A percentile compares a stretch with the other conserved stretches of the same genome.
These are phyloP conservation scores for Parascotia fuliginaria DNA, from an alignment of 2,888 invertebrate species.

Conservation along the genomic window DNA sequence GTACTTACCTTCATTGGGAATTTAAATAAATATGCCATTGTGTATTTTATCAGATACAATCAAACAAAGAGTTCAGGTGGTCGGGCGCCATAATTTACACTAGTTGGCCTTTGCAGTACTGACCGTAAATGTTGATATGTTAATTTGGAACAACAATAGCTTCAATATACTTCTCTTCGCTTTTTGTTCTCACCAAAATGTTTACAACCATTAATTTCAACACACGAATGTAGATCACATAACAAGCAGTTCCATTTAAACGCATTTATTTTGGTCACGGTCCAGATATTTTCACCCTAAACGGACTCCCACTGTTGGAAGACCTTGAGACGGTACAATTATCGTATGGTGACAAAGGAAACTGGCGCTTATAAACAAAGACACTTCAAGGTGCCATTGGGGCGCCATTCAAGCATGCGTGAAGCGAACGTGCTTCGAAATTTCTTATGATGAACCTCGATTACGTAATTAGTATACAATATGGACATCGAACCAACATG, in stretches of 20 bases:
- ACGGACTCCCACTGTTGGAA: constrained; percentile 37
- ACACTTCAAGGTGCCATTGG: constrained; percentile 71
- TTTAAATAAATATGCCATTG: constrained; percentile 39
- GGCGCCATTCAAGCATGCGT: constrained; percentile 61
- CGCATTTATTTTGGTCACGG: constrained; percentile 38
- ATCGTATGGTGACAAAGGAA: constrained; percentile 58
- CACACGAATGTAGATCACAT: constrained; percentile 20
- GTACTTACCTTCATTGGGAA: constrained; percentile 6
- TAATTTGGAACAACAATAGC: constrained; percentile 33
- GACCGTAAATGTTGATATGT: constrained; percentile 34
- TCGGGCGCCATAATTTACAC: constrained; percentile 32
- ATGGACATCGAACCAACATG: constrained; percentile 34
- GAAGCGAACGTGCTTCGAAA: constrained; percentile 65
- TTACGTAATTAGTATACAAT: constrained; percentile 49
- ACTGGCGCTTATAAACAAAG: constrained; percentile 60
- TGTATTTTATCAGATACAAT: constrained; percentile 36
- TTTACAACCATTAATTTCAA: constrained; percentile 27
- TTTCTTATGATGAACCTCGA: constrained; percentile 50
- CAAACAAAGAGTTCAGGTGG: constrained; percentile 38
- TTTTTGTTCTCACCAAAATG: constrained; percentile 36
- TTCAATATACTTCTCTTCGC: constrained; percentile 21
- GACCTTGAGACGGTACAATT: constrained; percentile 56
- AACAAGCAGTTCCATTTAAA: constrained; percentile 26
- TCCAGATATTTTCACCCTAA: constrained; percentile 48
- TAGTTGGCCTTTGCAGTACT: constrained; percentile 33